Evolutionary conservation across 2,113 vertebrate species (phyloP).

Genomic region (Orcinus orca): DNA sequence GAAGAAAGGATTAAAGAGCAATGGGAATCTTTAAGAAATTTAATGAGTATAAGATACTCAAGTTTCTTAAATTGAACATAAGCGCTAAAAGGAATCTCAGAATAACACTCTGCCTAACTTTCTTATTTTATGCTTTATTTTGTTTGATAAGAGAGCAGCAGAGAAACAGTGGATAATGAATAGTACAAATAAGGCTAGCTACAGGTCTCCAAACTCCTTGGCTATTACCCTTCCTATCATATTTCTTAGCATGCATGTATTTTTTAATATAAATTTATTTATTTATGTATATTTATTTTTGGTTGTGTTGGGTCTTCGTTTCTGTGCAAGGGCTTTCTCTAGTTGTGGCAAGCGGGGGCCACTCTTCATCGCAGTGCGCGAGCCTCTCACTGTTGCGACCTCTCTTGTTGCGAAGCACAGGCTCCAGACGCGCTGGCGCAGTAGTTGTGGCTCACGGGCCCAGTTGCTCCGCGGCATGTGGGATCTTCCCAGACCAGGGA

Average conservation of each 20-base stretch:
- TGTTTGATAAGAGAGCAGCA: background rate
- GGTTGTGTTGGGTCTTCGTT: too few relatives aligned
- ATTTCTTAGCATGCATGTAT: background rate
- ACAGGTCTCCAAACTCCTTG: background rate
- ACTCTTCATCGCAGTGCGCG: too few relatives aligned
- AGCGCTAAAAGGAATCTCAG: background rate
- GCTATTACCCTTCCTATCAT: background rate
- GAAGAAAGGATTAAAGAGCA: fast-evolving
- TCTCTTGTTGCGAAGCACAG: too few relatives aligned
- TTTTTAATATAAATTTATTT: background rate
- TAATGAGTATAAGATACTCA: background rate
- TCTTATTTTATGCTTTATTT: background rate
- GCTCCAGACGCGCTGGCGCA: too few relatives aligned
- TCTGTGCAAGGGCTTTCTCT: too few relatives aligned
- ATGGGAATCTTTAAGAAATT: background rate
- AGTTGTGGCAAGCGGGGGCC: too few relatives aligned
- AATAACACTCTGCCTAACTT: background rate
- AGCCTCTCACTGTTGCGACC: too few relatives aligned
- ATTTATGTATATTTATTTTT: too few relatives aligned
- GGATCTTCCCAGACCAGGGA: too few relatives aligned
- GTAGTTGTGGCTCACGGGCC: too few relatives aligned
- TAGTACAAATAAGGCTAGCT: background rate
- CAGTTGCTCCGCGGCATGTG: too few relatives aligned
- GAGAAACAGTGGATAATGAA: background rate
- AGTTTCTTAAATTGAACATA: background rate